These are phyloP conservation scores for Gnatocerus cornutus DNA, from an alignment of 2,888 invertebrate genomes.

Conservation along the genomic window DNA sequence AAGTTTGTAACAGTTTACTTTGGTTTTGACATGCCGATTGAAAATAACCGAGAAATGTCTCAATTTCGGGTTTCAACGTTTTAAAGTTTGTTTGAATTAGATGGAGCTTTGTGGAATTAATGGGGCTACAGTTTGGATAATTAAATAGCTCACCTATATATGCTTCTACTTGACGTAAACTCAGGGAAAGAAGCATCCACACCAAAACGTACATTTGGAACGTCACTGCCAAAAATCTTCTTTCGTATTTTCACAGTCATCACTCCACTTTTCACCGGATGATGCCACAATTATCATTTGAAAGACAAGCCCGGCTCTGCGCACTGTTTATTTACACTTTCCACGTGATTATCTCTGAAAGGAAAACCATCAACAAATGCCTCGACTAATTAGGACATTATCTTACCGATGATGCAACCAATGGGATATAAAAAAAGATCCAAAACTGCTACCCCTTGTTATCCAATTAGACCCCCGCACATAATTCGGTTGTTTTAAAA, in stretches of 20 bases:
- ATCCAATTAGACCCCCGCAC: too few species aligned
- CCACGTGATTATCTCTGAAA: conserved; percentile 30
- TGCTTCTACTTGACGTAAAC: conserved; percentile 20
- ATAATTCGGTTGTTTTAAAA: too few species aligned
- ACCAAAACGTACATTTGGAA: conserved; percentile 54
- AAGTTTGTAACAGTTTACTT: conserved; percentile 2
- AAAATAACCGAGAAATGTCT: background rate
- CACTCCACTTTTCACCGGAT: conserved; percentile 54
- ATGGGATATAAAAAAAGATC: too few species aligned
- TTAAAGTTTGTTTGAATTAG: background rate
- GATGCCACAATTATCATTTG: conserved; percentile 29
- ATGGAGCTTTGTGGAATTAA: background rate
- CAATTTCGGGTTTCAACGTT: background rate
- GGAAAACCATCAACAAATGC: background rate
- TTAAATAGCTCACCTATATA: conserved; percentile 37
- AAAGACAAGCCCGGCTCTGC: conserved; percentile 13
- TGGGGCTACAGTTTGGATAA: background rate
- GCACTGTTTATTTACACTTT: conserved; percentile 42
- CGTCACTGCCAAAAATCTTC: conserved; percentile 25
- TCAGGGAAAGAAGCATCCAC: conserved; percentile 51
- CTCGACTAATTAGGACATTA: too few species aligned
- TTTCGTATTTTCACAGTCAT: conserved; percentile 58
- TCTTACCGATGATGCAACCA: too few species aligned
- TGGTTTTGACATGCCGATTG: background rate
- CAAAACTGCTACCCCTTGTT: too few species aligned